These are phyloP conservation scores for Regulus satrapa DNA, from an alignment of 2,113 vertebrate species.

Conservation along the genomic window DNA sequence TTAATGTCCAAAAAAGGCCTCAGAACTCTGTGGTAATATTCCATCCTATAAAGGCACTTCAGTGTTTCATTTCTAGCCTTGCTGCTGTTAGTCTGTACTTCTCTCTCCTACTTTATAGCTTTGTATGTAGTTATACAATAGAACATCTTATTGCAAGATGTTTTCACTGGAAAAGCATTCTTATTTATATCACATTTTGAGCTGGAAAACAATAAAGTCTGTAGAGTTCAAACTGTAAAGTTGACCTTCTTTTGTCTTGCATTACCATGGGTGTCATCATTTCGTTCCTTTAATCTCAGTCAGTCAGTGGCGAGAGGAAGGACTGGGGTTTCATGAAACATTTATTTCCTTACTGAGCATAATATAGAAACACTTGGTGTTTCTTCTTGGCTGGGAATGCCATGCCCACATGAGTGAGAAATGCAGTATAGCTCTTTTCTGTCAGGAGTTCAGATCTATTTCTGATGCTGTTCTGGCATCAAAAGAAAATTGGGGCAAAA, in stretches of 20 bases:
- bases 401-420: not conserved
- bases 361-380: not conserved
- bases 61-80: not conserved
- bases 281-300: slow-evolving; percentile 15
- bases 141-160: slow-evolving; percentile 9
- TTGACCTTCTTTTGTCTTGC: not conserved
- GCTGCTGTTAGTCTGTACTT: not conserved
- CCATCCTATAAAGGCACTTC: not conserved
- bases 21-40: not conserved
- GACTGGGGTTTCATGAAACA: not conserved
- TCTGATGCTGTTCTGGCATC: not conserved
- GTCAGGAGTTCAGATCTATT: not conserved
- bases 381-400: not conserved
- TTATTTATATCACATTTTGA: not conserved
- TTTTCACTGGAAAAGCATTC: not conserved
- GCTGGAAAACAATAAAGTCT: not conserved
- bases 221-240: not conserved
- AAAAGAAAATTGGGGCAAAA: not conserved
- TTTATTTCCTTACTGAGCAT: not conserved
- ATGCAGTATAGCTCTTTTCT: not conserved
- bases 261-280: not conserved
- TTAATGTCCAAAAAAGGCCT: not conserved
- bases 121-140: not conserved
- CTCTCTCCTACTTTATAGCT: not conserved
- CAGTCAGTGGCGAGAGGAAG: not conserved